A percentile compares a stretch with the other conserved stretches of the same genome.
Evolutionary conservation across 2,888 invertebrate species (phyloP).

Genomic region (Imbricaverruca yamaguchii): DNA sequence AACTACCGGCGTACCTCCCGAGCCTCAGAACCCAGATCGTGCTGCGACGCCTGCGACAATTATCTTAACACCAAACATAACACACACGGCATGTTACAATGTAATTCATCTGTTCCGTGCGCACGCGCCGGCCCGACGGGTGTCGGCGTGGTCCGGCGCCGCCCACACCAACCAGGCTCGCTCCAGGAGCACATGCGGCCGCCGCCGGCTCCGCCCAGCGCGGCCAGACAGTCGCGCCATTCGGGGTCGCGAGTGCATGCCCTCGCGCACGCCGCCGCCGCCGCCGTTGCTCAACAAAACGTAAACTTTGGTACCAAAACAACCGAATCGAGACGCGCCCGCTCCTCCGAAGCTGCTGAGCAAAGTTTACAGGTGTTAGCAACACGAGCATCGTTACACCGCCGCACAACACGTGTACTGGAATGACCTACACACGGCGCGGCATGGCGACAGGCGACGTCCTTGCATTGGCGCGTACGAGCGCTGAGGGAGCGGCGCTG

Average conservation of each 20-base stretch:
- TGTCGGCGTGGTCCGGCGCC: no score
- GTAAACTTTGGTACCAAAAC: no score
- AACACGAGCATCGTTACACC: background rate
- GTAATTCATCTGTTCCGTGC: background rate
- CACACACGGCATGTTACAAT: constrained; percentile 10
- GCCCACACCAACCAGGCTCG: no score
- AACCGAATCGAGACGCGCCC: background rate
- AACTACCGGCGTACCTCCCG: constrained; percentile 37
- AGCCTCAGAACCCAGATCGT: no score
- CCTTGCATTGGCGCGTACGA: background rate
- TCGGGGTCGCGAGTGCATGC: no score
- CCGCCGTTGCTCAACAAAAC: no score
- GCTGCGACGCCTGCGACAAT: background rate
- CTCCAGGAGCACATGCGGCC: no score
- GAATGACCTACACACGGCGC: background rate
- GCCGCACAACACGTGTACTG: background rate
- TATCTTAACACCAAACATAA: background rate
- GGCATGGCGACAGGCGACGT: no score
- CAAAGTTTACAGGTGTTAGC: constrained; percentile 6
- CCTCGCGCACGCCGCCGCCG: no score
- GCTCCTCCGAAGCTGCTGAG: background rate
- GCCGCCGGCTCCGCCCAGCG: no score
- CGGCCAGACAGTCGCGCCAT: no score
- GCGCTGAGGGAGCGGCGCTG: background rate
- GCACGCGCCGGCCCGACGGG: no score